phyloP scores from a whole-genome alignment of 2,113 vertebrate genomes.

The Toxotes jaculatrix region DNA sequence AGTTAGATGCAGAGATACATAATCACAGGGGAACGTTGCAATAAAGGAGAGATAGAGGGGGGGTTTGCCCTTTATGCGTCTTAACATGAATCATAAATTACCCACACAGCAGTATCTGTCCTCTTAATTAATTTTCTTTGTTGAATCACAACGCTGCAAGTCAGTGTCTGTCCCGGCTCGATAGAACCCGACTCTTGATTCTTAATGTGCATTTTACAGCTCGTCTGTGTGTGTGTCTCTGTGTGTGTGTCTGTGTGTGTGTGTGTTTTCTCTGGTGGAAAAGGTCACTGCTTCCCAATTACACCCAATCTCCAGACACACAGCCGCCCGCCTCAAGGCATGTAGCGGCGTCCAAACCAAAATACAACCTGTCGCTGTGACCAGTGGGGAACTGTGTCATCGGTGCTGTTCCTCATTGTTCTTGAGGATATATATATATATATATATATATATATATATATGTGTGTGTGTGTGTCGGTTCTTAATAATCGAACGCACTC shows the following conservation, averaged over 20 bases:
- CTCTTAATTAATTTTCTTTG: conserved; percentile 64
- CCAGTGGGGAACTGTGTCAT: conserved; percentile 26
- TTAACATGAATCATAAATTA: conserved; percentile 61
- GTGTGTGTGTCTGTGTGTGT: conserved; percentile 44
- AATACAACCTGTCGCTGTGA: conserved; percentile 40
- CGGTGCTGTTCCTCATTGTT: conserved; percentile 27
- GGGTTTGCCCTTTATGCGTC: conserved; percentile 43
- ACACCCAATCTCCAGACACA: conserved; percentile 54
- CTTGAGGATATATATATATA: conserved; percentile 9
- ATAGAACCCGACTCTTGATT: conserved; percentile 29
- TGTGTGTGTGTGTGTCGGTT: not conserved
- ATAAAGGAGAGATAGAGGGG: not conserved
- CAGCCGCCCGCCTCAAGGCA: conserved; percentile 33
- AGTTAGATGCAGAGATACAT: conserved; percentile 10
- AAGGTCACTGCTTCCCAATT: conserved; percentile 75
- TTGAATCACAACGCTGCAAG: conserved; percentile 48
- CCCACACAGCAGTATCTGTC: conserved; percentile 41
- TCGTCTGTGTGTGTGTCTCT: conserved; percentile 44
- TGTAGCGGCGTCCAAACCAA: conserved; percentile 32
- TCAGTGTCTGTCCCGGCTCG: conserved; percentile 36
- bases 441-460: not conserved
- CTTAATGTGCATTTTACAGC: conserved; percentile 56
- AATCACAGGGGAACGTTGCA: not conserved
- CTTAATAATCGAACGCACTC: conserved; percentile 26
- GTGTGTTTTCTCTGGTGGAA: conserved; percentile 62